Conservation (phyloP, 2,888 invertebrate species). For the Drosophila rubida region DNA sequence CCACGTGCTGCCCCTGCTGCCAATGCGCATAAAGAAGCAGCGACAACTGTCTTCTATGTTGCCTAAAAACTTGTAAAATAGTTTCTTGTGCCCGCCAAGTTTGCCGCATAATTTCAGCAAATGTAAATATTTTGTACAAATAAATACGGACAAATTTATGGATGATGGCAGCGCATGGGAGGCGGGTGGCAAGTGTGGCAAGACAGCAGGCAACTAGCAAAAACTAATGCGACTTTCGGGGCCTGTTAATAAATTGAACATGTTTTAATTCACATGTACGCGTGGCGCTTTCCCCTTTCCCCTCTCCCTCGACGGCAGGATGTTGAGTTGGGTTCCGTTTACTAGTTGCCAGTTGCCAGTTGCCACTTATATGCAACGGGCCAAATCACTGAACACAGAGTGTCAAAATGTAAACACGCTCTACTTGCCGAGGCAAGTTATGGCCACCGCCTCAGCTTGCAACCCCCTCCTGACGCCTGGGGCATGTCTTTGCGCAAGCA, state of each 20-base stretch:
- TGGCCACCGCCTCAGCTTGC: conserved; percentile 33
- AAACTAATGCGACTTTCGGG: conserved; percentile 70
- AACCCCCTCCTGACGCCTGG: conserved; percentile 36
- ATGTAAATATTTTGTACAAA: conserved; percentile 74
- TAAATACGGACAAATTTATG: conserved; percentile 50
- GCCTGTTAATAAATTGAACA: conserved; percentile 75
- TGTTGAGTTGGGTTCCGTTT: conserved; percentile 20
- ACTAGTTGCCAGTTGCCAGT: conserved; percentile 7
- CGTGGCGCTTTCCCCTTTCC: conserved; percentile 9
- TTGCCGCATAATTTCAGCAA: conserved; percentile 72
- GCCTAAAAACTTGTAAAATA: conserved; percentile 71
- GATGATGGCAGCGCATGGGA: background rate
- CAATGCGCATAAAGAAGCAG: conserved; percentile 31
- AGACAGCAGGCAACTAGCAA: conserved; percentile 47
- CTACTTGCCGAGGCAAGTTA: conserved; percentile 23
- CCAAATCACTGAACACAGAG: conserved; percentile 44
- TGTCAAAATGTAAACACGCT: conserved; percentile 41
- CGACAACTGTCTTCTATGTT: conserved; percentile 59
- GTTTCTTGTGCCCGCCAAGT: conserved; percentile 52
- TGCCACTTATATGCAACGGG: conserved; percentile 19
- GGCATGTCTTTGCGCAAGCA: conserved; percentile 43
- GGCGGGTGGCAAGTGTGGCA: conserved; percentile 20
- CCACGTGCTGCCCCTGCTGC: conserved; percentile 10
- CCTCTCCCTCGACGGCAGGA: background rate
- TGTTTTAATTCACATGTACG: conserved; percentile 73